Evolutionary conservation across 2,888 invertebrate genomes (phyloP).

Genomic region (Ophion ellenae): DNA sequence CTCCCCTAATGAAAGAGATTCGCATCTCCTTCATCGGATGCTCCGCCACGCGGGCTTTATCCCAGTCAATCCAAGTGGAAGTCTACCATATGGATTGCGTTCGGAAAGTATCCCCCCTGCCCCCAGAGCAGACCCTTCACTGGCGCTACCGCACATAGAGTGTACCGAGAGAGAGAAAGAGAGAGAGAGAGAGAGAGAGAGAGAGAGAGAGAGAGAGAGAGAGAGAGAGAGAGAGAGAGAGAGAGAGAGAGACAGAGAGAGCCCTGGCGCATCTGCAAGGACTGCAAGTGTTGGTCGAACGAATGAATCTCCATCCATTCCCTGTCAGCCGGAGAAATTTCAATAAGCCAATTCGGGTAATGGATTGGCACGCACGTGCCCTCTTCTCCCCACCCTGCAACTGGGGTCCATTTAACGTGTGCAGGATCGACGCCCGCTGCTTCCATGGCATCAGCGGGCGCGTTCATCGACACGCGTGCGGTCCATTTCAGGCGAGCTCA

Average conservation of each 20-base stretch:
- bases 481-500: conserved; percentile 40
- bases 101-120: conserved; percentile 2
- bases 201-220: neutral
- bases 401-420: conserved; percentile 13
- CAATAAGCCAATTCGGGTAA: conserved; percentile 83
- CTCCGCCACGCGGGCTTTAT: conserved; percentile 16
- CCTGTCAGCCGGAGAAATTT: conserved; percentile 81
- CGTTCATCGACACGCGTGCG: conserved; percentile 57
- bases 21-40: neutral
- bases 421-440: conserved; percentile 56
- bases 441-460: conserved; percentile 40
- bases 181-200: no score
- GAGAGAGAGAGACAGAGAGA: neutral
- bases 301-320: conserved; percentile 82
- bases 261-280: conserved; percentile 69
- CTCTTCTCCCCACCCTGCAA: conserved; percentile 31
- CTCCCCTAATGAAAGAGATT: neutral
- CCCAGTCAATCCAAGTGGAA: conserved; percentile 45
- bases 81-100: conserved; percentile 63
- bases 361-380: conserved; percentile 79
- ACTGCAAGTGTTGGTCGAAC: conserved; percentile 78
- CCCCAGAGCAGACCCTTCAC: conserved; percentile 9
- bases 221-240: neutral
- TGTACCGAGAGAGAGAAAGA: conserved; percentile 15
- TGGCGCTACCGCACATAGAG: conserved; percentile 7